Evolutionary conservation across 35 echinoderm and acorn worm species (phyloP).

Genomic region (Patiria miniata): DNA sequence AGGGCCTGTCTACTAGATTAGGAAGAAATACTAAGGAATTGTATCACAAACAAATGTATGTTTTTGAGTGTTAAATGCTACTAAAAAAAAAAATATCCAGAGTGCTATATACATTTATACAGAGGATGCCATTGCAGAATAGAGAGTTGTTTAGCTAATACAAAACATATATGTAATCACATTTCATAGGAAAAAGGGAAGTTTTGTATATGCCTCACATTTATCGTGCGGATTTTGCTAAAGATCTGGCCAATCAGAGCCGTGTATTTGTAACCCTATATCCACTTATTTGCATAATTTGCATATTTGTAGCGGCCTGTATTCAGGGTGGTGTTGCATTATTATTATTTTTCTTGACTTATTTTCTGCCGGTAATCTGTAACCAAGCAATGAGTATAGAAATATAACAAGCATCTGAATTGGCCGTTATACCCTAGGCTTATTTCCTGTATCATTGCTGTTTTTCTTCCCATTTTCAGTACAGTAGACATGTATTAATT

Average conservation of each 20-base stretch:
- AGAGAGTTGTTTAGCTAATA: too few relatives aligned
- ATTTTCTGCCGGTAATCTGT: background rate
- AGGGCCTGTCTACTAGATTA: too few relatives aligned
- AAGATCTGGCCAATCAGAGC: background rate
- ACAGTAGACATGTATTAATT: background rate
- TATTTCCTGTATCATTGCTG: background rate
- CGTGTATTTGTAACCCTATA: background rate
- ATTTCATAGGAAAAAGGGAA: too few relatives aligned
- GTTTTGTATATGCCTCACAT: background rate
- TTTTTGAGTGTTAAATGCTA: too few relatives aligned
- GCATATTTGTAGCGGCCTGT: constrained; percentile 7
- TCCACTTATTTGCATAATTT: constrained; percentile 3
- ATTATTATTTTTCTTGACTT: background rate
- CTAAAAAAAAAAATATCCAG: too few relatives aligned
- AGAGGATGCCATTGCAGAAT: too few relatives aligned
- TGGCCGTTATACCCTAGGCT: background rate
- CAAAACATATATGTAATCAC: too few relatives aligned
- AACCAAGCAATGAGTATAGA: constrained; percentile 1
- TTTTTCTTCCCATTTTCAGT: background rate
- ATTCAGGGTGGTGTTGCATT: constrained; percentile 3
- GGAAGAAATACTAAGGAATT: too few relatives aligned
- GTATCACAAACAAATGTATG: too few relatives aligned
- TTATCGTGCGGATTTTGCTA: background rate
- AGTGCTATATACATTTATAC: too few relatives aligned
- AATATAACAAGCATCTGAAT: background rate